Evolutionary conservation across 2,113 vertebrate genomes (phyloP), one percentile per base, ranked within the genome.

Genomic region (Pelecanoides urinatrix): DNA sequence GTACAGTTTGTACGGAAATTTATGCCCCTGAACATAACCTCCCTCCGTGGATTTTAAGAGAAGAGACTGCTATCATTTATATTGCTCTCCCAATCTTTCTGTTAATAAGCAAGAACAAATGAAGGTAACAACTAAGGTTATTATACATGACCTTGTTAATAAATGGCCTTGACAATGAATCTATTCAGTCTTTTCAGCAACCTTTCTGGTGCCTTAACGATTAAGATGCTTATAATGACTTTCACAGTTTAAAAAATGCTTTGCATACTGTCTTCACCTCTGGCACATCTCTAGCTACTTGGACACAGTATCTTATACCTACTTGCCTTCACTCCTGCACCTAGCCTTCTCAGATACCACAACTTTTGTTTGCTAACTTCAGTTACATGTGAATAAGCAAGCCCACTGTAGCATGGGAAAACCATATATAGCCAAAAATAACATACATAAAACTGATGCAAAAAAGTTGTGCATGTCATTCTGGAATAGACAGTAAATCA

Each of bases 371-470:
- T 32, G 4, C 55, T 56, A 66, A 81, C 8, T 71, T 63, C 58
- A 92, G 7, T 40, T 67, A 5, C 17, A 30, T 4, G 7, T n/a
- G 27, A 68, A 67, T 42, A 80, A 85, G 32, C 42, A 94, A 47
- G n/a, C 3, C 30, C 45, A 34, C 15, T 7, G 2, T 3, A 56
- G 29, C 16, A 61, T 4, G 7, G 10, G 18, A 78, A 68, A 86
- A 50, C 5, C 44, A 72, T 0, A 0, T 30, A 23, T 0, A 76
- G 34, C 6, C 36, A 72, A 73, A 85, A 65, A 45, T 16, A 73
- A 73, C 3, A 6, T 32, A 47, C 26, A 27, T 34, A 74, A 81
- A 32, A 72, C 45, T 27, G 23, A 59, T 2, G 13, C 17, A 93
- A 50, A 76, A 38, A 44, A 20, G 10, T 26, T 74, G 38, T 38